Conservation (phyloP, 2,113 vertebrate genomes). For the Atherinomorus stipes region DNA sequence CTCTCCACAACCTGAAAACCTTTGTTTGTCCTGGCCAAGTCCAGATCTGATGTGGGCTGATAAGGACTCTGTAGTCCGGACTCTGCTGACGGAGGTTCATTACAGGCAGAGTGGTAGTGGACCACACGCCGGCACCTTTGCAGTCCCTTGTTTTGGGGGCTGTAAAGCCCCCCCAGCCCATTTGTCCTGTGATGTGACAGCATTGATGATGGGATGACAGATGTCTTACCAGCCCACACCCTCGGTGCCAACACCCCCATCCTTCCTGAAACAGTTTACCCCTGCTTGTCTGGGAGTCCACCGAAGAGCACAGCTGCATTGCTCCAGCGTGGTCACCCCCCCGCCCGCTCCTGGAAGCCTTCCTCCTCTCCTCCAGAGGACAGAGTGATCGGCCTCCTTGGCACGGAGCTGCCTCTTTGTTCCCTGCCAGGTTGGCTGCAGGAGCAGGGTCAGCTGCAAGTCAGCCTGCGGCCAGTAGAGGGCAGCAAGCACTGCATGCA, state of each 20-base stretch:
- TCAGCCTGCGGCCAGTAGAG: slow-evolving; percentile 74
- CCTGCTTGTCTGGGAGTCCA: slow-evolving; percentile 46
- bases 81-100: slow-evolving; percentile 1
- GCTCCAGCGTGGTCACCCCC: slow-evolving; percentile 35
- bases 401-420: slow-evolving; percentile 76
- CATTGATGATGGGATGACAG: slow-evolving; percentile 74
- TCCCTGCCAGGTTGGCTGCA: slow-evolving; percentile 63
- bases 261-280: slow-evolving; percentile 35
- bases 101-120: slow-evolving; percentile 23
- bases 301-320: slow-evolving; percentile 64
- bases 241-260: slow-evolving; percentile 48
- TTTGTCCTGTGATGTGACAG: slow-evolving; percentile 71
- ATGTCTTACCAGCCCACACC: slow-evolving; percentile 68
- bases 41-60: slow-evolving; percentile 6
- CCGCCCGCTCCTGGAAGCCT: slow-evolving; percentile 17
- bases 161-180: slow-evolving; percentile 59
- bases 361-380: slow-evolving; percentile 27
- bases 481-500: slow-evolving; percentile 45
- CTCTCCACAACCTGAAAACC: slow-evolving; percentile 16
- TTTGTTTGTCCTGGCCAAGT: slow-evolving; percentile 43
- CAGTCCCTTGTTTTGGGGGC: slow-evolving; percentile 55
- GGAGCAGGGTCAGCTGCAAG: slow-evolving; percentile 73
- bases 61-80: slow-evolving; percentile 10
- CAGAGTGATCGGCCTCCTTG: slow-evolving; percentile 62
- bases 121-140: slow-evolving; percentile 55